Evolutionary conservation across 2,888 invertebrate genomes (phyloP).

Genomic region (Drosophila sordidula): DNA sequence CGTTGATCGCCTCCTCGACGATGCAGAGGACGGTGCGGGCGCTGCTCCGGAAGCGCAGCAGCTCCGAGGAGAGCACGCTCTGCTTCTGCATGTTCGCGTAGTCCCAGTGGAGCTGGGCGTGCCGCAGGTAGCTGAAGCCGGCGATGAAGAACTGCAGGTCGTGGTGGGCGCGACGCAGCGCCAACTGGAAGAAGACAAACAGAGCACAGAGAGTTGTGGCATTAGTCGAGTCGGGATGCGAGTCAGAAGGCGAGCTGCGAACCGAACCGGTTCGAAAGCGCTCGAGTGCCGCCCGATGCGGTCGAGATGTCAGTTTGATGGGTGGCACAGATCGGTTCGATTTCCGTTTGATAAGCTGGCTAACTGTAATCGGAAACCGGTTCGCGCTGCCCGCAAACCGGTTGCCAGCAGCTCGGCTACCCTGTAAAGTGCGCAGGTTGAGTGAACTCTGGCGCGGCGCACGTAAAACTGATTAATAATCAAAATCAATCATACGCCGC

Average conservation of each 20-base stretch:
- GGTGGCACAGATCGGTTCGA: slow-evolving; percentile 12
- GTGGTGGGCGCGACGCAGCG: slow-evolving; percentile 74
- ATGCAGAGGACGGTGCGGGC: slow-evolving; percentile 73
- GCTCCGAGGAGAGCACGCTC: slow-evolving; percentile 56
- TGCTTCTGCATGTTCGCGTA: slow-evolving; percentile 49
- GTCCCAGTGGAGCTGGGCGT: slow-evolving; percentile 71
- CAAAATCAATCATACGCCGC: slow-evolving; percentile 52
- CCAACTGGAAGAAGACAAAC: slow-evolving; percentile 59
- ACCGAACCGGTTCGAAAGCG: slow-evolving; percentile 21
- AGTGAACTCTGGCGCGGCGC: slow-evolving; percentile 55
- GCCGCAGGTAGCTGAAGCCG: slow-evolving; percentile 72
- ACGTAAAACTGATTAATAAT: slow-evolving; percentile 27
- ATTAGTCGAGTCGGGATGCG: slow-evolving; percentile 9
- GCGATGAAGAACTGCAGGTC: slow-evolving; percentile 81
- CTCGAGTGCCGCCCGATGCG: neutral
- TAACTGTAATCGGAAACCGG: slow-evolving; percentile 9
- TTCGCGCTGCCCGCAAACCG: neutral
- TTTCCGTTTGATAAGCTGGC: slow-evolving; percentile 25
- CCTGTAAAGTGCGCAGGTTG: slow-evolving; percentile 33
- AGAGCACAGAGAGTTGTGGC: neutral
- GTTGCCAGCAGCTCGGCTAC: slow-evolving; percentile 4
- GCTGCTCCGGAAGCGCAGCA: slow-evolving; percentile 55
- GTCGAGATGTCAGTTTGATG: neutral
- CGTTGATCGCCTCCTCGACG: slow-evolving; percentile 79
- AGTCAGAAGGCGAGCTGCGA: no score